A percentile compares a stretch with the other conserved stretches of the same genome.
Evolutionary conservation across 1,140 invertebrate genomes (phyloP).

Genomic region (Trachelipus rathkii): DNA sequence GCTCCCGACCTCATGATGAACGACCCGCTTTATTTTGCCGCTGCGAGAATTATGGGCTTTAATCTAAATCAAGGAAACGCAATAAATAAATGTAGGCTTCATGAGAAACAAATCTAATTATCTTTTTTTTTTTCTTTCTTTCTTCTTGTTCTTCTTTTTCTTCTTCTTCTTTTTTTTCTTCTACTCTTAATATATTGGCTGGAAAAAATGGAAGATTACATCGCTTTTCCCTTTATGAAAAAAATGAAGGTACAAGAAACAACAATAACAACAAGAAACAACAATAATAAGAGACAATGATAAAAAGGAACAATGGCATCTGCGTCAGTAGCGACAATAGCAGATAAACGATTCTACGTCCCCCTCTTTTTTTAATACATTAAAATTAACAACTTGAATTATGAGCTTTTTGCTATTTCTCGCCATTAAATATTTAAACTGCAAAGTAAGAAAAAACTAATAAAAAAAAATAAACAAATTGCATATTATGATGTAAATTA

Average conservation of each 20-base stretch:
- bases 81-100: conserved; percentile 13
- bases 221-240: conserved; percentile 3
- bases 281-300: background rate
- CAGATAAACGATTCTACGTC: no score
- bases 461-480: no score
- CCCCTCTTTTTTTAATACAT: background rate
- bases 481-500: no score
- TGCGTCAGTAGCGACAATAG: no score
- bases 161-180: background rate
- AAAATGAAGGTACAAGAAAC: background rate
- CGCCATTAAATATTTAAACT: no score
- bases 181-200: background rate
- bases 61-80: conserved; percentile 5
- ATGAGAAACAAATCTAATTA: conserved; percentile 13
- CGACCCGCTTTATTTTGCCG: conserved; percentile 3
- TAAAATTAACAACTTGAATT: background rate
- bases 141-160: background rate
- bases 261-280: background rate
- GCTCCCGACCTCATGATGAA: conserved; percentile 10
- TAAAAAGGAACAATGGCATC: no score
- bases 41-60: conserved; percentile 11
- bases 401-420: background rate
- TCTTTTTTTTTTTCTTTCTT: background rate
- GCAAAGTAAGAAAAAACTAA: no score
- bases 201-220: conserved; percentile 5